Evolutionary conservation across 2,888 invertebrate species (phyloP), one percentile per base, ranked within the genome.

Genomic region (Clitarchus hookeri): DNA sequence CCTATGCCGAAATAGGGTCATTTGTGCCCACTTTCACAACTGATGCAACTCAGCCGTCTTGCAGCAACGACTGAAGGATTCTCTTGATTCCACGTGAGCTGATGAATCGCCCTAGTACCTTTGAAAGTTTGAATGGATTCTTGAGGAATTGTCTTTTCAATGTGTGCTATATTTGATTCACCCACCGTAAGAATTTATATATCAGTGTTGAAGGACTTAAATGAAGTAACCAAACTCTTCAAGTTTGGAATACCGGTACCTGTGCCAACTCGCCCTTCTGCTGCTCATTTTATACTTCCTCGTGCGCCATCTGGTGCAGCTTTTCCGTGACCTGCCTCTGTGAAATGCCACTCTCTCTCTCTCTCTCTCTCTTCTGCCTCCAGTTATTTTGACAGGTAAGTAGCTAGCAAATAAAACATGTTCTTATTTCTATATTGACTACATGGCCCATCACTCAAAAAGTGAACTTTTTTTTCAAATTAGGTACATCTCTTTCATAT

Each of bases 271-370:
- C 6, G 78, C 9, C 26, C 23, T 11, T 78, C 78, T 78, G 19
- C 78, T 78, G 78, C 26, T 78, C 78, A 11, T 16, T n/a, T n/a
- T 78, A 78, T 78, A 26, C 78, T 78, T 25, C n/a, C 78, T 78
- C 78, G 9, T 25, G 16, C 26, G 16, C 78, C 78, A 78, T 78
- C 26, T 11, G 78, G 78, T 25, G 78, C 78, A 78, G 9, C 23
- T 26, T 78, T 78, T 78, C 78, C 78, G 16, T 78, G 78, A 78
- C 78, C 78, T 78, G 78, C 23, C 26, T 78, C 8, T 78, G 78
- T 9, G 16, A 25, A 78, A 78, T 78, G n/a, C 78, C 78, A 78
- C n/a, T n/a, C n/a, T n/a, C n/a, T n/a, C n/a, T n/a, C n/a, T n/a
- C n/a, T n/a, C 78, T 11, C 78, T 25, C 6, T 78, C n/a, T n/a